phyloP scores from a whole-genome alignment of 1,140 invertebrate genomes.

The Solenopsis fugax region DNA sequence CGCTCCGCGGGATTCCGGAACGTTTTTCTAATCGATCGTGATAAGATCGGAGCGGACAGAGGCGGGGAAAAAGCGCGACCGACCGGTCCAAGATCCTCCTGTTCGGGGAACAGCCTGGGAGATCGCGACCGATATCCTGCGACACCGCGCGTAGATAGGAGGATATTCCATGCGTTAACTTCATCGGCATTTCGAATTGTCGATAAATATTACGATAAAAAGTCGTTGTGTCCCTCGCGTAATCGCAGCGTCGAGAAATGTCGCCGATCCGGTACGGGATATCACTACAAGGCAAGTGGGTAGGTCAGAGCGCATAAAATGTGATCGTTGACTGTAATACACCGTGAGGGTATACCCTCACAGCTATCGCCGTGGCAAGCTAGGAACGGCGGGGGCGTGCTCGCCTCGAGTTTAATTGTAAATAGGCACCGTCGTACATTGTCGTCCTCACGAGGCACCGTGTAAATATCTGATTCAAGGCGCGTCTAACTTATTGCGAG shows the following conservation, averaged over 20 bases:
- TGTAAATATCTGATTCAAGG: slow-evolving; percentile 72
- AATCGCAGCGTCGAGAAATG: slow-evolving; percentile 25
- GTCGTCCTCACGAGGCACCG: slow-evolving; percentile 55
- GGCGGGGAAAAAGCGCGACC: slow-evolving; percentile 1
- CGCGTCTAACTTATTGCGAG: slow-evolving; percentile 74
- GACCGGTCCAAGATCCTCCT: slow-evolving; percentile 18
- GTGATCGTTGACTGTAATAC: slow-evolving; percentile 45
- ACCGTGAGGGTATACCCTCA: slow-evolving; percentile 8
- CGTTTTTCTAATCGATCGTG: slow-evolving; percentile 65
- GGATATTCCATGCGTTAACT: neutral
- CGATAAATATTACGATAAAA: neutral
- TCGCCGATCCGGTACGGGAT: slow-evolving; percentile 20
- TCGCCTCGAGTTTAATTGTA: slow-evolving; percentile 66
- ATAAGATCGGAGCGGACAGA: slow-evolving; percentile 33
- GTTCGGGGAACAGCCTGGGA: neutral
- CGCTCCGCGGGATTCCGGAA: slow-evolving; percentile 66
- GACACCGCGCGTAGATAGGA: neutral
- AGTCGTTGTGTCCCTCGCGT: neutral
- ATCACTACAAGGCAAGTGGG: slow-evolving; percentile 50
- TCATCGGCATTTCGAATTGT: neutral
- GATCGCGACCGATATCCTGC: slow-evolving; percentile 14
- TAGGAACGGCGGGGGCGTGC: slow-evolving; percentile 26
- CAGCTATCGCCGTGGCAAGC: slow-evolving; percentile 21
- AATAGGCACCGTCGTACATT: slow-evolving; percentile 55
- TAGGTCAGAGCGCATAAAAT: slow-evolving; percentile 49